phyloP scores from a whole-genome alignment of 1,140 invertebrate species.

The Drosophila melanica region DNA sequence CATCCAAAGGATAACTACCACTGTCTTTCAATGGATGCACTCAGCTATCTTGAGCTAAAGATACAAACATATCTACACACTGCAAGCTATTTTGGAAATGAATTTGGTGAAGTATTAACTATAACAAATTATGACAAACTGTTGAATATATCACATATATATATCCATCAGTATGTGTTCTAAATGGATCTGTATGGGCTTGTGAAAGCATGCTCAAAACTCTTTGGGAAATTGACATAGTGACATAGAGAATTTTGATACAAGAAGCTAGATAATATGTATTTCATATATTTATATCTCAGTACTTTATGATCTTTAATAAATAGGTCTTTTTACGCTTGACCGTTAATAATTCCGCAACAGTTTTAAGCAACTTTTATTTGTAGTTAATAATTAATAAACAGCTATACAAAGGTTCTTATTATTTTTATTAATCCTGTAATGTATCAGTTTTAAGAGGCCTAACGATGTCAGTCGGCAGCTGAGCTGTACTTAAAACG shows the following conservation, averaged over 20 bases:
- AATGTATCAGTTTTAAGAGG: constrained; percentile 58
- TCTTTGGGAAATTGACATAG: background rate
- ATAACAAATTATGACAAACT: constrained; percentile 19
- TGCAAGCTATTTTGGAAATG: background rate
- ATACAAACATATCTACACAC: background rate
- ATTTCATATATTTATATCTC: too few relatives aligned
- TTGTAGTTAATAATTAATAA: constrained; percentile 35
- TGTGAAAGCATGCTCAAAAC: background rate
- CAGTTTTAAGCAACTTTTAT: background rate
- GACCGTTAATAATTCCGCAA: background rate
- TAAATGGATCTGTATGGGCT: background rate
- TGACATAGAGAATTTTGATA: too few relatives aligned
- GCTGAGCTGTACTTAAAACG: constrained; percentile 65
- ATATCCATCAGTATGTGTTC: background rate
- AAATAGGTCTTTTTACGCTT: background rate
- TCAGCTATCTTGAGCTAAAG: background rate
- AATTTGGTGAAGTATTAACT: background rate
- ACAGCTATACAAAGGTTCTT: background rate
- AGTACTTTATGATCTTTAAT: too few relatives aligned
- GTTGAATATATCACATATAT: background rate
- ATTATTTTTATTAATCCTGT: constrained; percentile 37
- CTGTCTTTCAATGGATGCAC: background rate
- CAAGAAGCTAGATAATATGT: too few relatives aligned
- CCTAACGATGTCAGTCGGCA: constrained; percentile 40
- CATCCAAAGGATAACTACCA: background rate